Conservation (phyloP, 2,113 vertebrate genomes). For the Sander vitreus region DNA sequence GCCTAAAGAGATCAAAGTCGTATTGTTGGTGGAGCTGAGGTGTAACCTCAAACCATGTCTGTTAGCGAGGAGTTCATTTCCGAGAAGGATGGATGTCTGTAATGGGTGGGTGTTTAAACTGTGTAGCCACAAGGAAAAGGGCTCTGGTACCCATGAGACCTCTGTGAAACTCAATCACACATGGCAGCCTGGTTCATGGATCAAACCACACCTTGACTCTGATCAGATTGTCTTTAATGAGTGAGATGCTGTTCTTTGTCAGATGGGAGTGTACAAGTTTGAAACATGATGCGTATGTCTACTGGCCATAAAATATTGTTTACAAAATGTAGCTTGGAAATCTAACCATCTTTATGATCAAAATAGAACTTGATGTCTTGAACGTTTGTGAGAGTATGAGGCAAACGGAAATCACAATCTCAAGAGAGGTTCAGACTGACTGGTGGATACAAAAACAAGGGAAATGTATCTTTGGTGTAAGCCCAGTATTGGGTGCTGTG, state of each 20-base stretch:
- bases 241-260: constrained; percentile 61
- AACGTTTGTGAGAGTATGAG: background rate
- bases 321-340: background rate
- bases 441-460: constrained; percentile 27
- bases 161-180: constrained; percentile 82
- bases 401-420: background rate
- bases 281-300: background rate
- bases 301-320: background rate
- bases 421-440: background rate
- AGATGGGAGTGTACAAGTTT: constrained; percentile 27
- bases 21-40: constrained; percentile 77
- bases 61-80: constrained; percentile 82
- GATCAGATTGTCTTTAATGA: constrained; percentile 60
- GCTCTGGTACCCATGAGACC: constrained; percentile 67
- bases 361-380: background rate
- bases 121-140: constrained; percentile 67
- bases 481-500: constrained; percentile 21
- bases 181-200: constrained; percentile 78
- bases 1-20: constrained; percentile 79
- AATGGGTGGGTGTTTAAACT: constrained; percentile 72
- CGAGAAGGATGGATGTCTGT: constrained; percentile 80
- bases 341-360: background rate
- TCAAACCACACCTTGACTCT: constrained; percentile 81
- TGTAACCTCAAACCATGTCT: constrained; percentile 85
- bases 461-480: constrained; percentile 50